Base-by-base conservation (phyloP, 2,797 vertebrate genomes). In the Pampus argenteus region DNA sequence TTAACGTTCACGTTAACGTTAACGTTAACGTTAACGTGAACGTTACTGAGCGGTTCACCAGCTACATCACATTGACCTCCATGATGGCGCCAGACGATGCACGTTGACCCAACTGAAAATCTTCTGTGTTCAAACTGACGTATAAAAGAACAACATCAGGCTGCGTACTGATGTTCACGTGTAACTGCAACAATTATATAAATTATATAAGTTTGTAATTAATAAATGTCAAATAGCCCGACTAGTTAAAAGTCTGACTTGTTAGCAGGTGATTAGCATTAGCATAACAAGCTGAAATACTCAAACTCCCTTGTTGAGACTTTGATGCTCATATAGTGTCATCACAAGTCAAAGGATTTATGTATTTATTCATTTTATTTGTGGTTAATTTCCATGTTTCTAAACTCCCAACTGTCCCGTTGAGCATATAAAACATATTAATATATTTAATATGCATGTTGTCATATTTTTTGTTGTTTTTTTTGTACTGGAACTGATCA, bases 371-470 rank as follows among this genome's bases (percentile, higher is more conserved):
- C 34, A 47, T 83, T 71, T 81, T 34, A 29, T 82, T 76, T 66
- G 23, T 69, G 17, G 26, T 40, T 40, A 40, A 40, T 51, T 62
- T 44, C 14, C 58, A 56, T 17, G 2, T 67, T 75, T 58, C 55
- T 52, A 42, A 48, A 58, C 51, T 47, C 48, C n/a, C 14, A 28
- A 10, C 62, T 64, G 31, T 79, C 55, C 72, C 36, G 74, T 62
- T 22, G 10, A 74, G 49, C 63, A 66, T 71, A 48, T 60, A 54
- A 76, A 78, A 55, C 59, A 44, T 68, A 52, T 65, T 64, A 72
- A 74, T 38, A 56, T 34, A 59, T 45, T 66, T 74, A 75, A 83
- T 52, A 81, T 75, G 84, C 88, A 90, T 87, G 90, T 80, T 42
- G 26, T 68, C 42, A 18, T 44, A 14, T 65, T 71, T 52, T 62